Evolutionary conservation across 2,888 invertebrate species (phyloP), one percentile per base, ranked within the genome.

Genomic region (Anodontia alba): DNA sequence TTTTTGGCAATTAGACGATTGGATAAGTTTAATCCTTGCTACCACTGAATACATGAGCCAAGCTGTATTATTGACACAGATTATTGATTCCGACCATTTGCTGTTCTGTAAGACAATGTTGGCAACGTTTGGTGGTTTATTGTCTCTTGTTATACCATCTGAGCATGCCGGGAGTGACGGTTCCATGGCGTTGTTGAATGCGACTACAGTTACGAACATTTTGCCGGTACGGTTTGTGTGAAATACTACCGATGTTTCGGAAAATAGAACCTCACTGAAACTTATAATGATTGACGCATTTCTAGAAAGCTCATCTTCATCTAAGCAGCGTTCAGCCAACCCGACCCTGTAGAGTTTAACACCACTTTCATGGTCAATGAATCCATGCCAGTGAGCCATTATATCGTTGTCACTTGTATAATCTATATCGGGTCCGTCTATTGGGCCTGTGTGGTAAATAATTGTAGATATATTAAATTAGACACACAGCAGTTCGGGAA

Each of bases 181-280:
- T 17, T 73, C 84, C 80, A 89, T 70, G 8, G 91, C 91, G 69
- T 87, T 81, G 75, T 91, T 91, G 67, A 84, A 88, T 15, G 91
- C 91, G n/a, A 91, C 78, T 31, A 91, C 86, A 1, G 89, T 86
- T 15, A 79, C 70, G 68, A 78, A 84, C 46, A 82, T 87, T 31
- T 81, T 83, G 8, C 90, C 91, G 20, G 76, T 78, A 26, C 36
- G 36, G 17, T 75, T 78, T 1, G 71, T 23, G 0, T 46, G 29
- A 68, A 76, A 5, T 57, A 29, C 17, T 31, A 72, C 51, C 0
- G 17, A 46, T 62, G 43, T 42, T 1, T 36, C 75, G 0, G 68
- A 42, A 33, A 38, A 69, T 1, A 68, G 51, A 26, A 79, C 68
- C 31, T 75, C 67, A 3, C 3, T 8, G 8, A n/a, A 36, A 12